Base-by-base conservation (phyloP, 2,113 vertebrate genomes). In the Tamias sibiricus region DNA sequence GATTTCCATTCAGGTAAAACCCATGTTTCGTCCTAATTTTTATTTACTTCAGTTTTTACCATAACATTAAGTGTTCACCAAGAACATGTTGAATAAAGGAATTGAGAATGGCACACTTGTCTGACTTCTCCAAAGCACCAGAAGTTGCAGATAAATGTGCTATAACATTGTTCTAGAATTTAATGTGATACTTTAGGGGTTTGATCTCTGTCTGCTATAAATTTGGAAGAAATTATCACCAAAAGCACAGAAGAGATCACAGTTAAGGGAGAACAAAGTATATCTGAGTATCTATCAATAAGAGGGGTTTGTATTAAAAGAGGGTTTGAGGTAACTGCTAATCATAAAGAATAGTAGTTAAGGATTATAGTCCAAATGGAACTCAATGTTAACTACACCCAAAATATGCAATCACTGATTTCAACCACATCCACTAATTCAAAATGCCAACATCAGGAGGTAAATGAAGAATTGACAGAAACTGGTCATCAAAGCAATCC, bases 211-310 rank as follows among this genome's bases (percentile, higher is more conserved):
- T 13, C 32, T 52, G 47, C 44, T 66, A 85, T 24, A 81, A 28
- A 82, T 87, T 57, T 94, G 47, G 44, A 96, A 64, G 26, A 92
- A 80, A n/a, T 84, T 84, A 85, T 62, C 68, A 3, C 40, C n/a
- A 17, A 62, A 24, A 26, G 13, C 13, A 76, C 11, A 64, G 47
- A 94, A 69, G 30, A 49, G 12, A 62, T 75, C 17, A 37, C 22
- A 37, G 7, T 54, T 74, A 87, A 49, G 26, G 42, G 47, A 68
- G 22, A 77, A 74, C 10, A 42, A 40, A 82, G 44, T 14, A 66
- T 62, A 72, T 49, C 11, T 87, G 37, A 72, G 24, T 57, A 20
- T 22, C 72, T 32, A 30, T 64, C 68, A 77, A 0, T 93, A 79
- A 74, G 47, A 83, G 19, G 11, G 6, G 0, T 32, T 1, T 42